Evolutionary conservation across 2,113 vertebrate genomes (phyloP).

Genomic region (Physeter macrocephalus): DNA sequence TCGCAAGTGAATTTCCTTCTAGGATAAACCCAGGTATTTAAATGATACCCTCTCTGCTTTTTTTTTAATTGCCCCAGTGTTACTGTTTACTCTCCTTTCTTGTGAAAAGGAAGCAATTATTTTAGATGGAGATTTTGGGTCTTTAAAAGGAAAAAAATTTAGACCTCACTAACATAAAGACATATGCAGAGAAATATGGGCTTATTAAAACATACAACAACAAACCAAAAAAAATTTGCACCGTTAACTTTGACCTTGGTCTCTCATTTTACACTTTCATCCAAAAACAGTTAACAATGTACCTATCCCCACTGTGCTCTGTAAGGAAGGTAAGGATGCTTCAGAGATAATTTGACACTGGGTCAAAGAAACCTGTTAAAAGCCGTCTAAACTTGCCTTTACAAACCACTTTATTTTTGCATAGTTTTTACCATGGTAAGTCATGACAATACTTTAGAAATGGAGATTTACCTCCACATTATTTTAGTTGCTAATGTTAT

Average conservation of each 20-base stretch:
- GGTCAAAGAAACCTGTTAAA: background rate
- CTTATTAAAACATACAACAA: slow-evolving; percentile 4
- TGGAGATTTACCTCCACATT: background rate
- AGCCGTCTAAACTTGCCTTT: background rate
- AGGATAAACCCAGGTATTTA: background rate
- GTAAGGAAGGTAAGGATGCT: background rate
- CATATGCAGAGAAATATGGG: background rate
- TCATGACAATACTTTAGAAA: background rate
- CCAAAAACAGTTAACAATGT: background rate
- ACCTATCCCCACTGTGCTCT: background rate
- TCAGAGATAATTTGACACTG: background rate
- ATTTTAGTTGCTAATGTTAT: background rate
- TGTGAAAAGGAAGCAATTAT: background rate
- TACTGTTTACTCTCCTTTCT: background rate
- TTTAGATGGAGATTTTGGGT: background rate
- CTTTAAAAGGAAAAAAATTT: background rate
- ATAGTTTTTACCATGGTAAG: background rate
- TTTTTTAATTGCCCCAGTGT: background rate
- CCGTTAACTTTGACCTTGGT: slow-evolving; percentile 35
- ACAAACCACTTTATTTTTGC: background rate
- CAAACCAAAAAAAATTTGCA: background rate
- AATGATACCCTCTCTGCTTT: background rate
- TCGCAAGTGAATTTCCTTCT: background rate
- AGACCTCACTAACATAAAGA: background rate
- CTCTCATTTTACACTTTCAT: background rate